Evolutionary conservation across 2,113 vertebrate species (phyloP), one percentile per base, ranked within the genome.

Genomic region (Athene cunicularia): DNA sequence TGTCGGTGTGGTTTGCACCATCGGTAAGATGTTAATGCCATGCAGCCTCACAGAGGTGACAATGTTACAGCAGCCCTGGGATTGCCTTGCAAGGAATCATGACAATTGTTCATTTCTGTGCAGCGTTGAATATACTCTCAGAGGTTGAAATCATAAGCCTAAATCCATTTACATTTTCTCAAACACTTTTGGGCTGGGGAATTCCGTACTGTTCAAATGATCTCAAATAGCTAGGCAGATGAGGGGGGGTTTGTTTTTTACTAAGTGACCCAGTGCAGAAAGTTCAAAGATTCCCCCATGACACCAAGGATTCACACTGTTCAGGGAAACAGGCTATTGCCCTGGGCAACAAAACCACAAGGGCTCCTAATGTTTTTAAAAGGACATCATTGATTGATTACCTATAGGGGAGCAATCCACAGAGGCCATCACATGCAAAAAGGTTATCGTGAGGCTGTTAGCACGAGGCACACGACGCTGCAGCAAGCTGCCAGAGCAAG

Each of bases 1-100:
- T 2, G 11, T 18, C 47, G 11, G 73, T 1, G 8, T 2, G 0
- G 56, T 37, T 35, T 17, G 45, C 27, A 3, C 35, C 4, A 1
- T 11, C 1, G 2, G 35, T 5, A 3, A 20, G 60, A 21, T 52
- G 49, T 63, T 63, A 28, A 23, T 32, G 83, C 32, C 41, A 4
- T 1, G 59, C 47, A 23, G 59, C 72, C 32, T 50, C 83, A 8
- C 70, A 27, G 60, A 74, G 93, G 88, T 74, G 88, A 74, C 60
- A 3, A 6, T 1, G 33, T 19, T 26, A 50, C 72, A 68, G 59
- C 77, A 91, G 88, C 84, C 35, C 55, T 58, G 88, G 84, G 93
- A 79, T 20, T 23, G 26, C 60, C 43, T 43, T 12, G 79, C 79
- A 17, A 63, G 73, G 79, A 74, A 79, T 35, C 50, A 11, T 1